A percentile compares a stretch with the other conserved stretches of the same genome.
Evolutionary conservation across 2,888 invertebrate species (phyloP).

Genomic region (Lasioglossum pauxillum): DNA sequence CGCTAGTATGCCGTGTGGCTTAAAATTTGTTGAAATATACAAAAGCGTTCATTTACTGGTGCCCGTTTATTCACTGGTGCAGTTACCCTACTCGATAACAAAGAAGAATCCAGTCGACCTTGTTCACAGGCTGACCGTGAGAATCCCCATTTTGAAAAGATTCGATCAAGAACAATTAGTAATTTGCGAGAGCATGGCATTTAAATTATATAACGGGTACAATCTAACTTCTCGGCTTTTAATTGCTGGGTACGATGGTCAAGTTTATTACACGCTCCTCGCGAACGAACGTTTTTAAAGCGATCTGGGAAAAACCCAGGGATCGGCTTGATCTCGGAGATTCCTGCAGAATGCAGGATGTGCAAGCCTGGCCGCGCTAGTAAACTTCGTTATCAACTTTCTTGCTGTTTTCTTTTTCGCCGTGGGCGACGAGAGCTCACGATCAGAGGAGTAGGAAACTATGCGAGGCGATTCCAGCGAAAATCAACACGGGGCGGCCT

Average conservation of each 20-base stretch:
- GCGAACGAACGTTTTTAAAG: conserved; percentile 1
- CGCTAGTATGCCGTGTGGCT: no score
- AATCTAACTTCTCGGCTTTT: conserved; percentile 10
- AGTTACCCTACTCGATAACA: no score
- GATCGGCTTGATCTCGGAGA: neutral
- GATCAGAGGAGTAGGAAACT: conserved; percentile 15
- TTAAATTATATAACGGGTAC: neutral
- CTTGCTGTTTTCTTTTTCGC: neutral
- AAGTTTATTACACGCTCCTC: neutral
- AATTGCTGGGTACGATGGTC: neutral
- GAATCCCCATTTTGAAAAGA: neutral
- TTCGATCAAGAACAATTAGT: neutral
- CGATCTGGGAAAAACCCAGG: conserved; percentile 45
- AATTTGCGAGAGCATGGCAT: neutral
- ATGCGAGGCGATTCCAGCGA: neutral
- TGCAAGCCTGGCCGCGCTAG: conserved; percentile 14
- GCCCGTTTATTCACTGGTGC: no score
- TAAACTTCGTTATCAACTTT: conserved; percentile 11
- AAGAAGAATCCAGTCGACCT: no score
- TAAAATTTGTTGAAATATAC: no score
- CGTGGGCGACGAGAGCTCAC: neutral
- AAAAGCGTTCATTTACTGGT: no score
- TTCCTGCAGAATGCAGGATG: neutral
- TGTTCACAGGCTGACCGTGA: no score
- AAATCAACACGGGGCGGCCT: neutral